phyloP scores from a whole-genome alignment of 2,113 vertebrate species.

The Vombatus ursinus region DNA sequence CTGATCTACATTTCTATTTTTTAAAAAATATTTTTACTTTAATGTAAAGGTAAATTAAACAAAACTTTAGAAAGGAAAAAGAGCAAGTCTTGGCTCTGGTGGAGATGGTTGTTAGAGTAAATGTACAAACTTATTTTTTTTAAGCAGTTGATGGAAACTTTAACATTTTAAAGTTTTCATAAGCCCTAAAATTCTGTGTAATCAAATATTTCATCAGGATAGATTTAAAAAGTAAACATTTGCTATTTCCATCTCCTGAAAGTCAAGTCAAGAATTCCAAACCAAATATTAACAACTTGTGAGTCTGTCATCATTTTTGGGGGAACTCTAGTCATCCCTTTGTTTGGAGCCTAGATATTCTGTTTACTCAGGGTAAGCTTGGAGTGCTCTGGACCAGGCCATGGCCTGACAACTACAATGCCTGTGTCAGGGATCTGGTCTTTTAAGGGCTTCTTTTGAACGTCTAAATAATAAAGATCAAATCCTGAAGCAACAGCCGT shows the following conservation, averaged over 20 bases:
- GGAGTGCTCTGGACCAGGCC: neutral
- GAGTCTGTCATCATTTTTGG: neutral
- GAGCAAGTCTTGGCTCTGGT: neutral
- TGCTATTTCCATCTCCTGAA: neutral
- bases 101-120: neutral
- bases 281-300: neutral
- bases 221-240: slow-evolving; percentile 51
- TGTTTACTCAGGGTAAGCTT: slow-evolving; percentile 3
- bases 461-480: slow-evolving; percentile 42
- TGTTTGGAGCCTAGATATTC: neutral
- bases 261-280: slow-evolving; percentile 6
- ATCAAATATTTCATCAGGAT: slow-evolving; percentile 29
- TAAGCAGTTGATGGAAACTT: neutral
- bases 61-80: neutral
- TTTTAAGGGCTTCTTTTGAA: slow-evolving; percentile 15
- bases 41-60: neutral
- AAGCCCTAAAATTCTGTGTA: slow-evolving; percentile 29
- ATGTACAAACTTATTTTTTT: neutral
- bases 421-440: slow-evolving; percentile 19
- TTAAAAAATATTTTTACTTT: neutral
- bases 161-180: slow-evolving; percentile 31
- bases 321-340: neutral
- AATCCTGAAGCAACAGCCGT: slow-evolving; percentile 14
- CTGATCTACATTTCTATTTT: neutral
- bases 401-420: neutral